phyloP scores from a whole-genome alignment of 1,140 invertebrate species.

The Matsumurasca onukii region DNA sequence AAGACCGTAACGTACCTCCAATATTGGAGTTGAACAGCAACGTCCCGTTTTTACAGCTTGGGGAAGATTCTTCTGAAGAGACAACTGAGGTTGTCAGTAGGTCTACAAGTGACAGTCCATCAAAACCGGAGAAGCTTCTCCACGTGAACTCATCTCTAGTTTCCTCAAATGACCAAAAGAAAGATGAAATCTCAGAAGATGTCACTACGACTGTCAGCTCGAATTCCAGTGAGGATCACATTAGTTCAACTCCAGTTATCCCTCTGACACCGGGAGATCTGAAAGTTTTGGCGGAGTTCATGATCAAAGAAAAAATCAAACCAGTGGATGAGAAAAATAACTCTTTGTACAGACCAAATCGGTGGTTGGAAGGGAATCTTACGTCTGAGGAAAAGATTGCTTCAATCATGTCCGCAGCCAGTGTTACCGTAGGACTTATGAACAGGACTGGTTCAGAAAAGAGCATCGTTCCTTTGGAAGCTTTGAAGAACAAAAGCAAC shows the following conservation, averaged over 20 bases:
- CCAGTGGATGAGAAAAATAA: not conserved
- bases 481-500: not conserved
- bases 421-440: not conserved
- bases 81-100: not conserved
- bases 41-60: constrained; percentile 27
- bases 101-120: not conserved
- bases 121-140: not conserved
- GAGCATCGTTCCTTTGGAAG: not conserved
- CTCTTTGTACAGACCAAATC: not conserved
- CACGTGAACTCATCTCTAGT: not conserved
- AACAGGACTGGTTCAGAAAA: not conserved
- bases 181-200: not conserved
- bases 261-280: constrained; percentile 33
- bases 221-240: no score
- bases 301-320: constrained; percentile 35
- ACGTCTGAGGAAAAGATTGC: not conserved
- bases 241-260: constrained; percentile 14
- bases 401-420: not conserved
- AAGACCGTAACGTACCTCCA: constrained; percentile 7
- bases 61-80: constrained; percentile 21
- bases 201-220: no score
- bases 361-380: constrained; percentile 2
- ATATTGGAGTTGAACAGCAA: constrained; percentile 24
- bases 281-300: constrained; percentile 33
- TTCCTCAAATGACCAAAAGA: not conserved